Evolutionary conservation across 2,888 invertebrate genomes (phyloP).

Genomic region (Biston betularia): DNA sequence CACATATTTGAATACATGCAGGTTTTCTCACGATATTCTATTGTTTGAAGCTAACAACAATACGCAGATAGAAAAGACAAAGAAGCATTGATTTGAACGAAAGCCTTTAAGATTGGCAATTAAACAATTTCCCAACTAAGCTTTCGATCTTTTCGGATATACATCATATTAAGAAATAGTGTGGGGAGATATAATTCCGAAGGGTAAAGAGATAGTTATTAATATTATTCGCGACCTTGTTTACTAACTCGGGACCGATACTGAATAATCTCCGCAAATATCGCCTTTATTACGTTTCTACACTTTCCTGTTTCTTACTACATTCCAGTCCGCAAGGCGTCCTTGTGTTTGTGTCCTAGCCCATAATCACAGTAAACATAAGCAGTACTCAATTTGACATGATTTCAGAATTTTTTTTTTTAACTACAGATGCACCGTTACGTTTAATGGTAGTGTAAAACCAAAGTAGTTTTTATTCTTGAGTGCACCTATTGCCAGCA

Average conservation of each 20-base stretch:
- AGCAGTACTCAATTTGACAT: neutral
- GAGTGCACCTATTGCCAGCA: too few relatives aligned
- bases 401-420: neutral
- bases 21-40: too few relatives aligned
- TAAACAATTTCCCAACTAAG: too few relatives aligned
- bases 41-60: too few relatives aligned
- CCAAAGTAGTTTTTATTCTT: too few relatives aligned
- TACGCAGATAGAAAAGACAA: too few relatives aligned
- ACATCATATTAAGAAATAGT: neutral
- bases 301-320: constrained; percentile 21
- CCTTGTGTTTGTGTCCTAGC: constrained; percentile 40
- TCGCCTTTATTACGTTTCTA: constrained; percentile 22
- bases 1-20: too few relatives aligned
- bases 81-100: too few relatives aligned
- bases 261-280: constrained; percentile 23
- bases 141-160: too few relatives aligned
- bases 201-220: constrained; percentile 1
- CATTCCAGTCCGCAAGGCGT: constrained; percentile 34
- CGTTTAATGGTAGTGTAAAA: too few relatives aligned
- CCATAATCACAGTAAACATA: constrained; percentile 4
- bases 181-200: neutral
- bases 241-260: constrained; percentile 15
- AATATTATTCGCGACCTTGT: constrained; percentile 14
- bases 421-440: too few relatives aligned
- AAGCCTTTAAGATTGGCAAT: too few relatives aligned